A percentile compares a stretch with the other conserved stretches of the same genome.
Conservation (phyloP, 2,797 vertebrate genomes). For the Setipinna tenuifilis region DNA sequence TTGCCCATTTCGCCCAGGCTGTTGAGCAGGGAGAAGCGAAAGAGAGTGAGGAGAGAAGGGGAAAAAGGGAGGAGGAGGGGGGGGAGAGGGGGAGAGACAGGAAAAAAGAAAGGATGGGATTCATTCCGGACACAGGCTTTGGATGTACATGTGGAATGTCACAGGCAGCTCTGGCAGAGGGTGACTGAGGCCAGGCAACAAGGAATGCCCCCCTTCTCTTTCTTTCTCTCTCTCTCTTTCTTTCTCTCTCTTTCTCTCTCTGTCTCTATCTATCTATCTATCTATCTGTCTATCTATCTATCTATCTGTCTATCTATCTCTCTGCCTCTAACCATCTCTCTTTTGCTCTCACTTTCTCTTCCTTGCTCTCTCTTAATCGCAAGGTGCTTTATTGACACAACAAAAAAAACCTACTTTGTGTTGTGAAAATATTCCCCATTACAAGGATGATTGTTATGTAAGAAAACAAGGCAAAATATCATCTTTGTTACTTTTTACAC, state of each 20-base stretch:
- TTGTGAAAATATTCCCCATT: too few relatives aligned
- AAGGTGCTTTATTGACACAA: too few relatives aligned
- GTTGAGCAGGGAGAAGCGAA: too few relatives aligned
- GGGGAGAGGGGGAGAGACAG: neutral
- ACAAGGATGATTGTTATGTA: too few relatives aligned
- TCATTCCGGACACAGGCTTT: constrained; percentile 45
- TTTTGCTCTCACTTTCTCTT: too few relatives aligned
- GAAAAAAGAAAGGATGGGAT: constrained; percentile 29
- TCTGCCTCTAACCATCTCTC: neutral
- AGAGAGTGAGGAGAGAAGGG: neutral
- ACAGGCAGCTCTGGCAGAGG: constrained; percentile 36
- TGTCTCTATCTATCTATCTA: neutral
- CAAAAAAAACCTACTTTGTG: too few relatives aligned
- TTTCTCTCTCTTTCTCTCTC: neutral
- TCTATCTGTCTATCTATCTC: neutral
- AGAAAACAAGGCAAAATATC: too few relatives aligned
- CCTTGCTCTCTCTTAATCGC: too few relatives aligned
- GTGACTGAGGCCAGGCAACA: constrained; percentile 21
- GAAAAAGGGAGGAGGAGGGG: neutral
- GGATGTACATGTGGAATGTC: constrained; percentile 55
- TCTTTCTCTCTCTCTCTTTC: neutral
- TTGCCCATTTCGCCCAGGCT: neutral
- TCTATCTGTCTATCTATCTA: neutral
- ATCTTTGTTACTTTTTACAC: too few relatives aligned
- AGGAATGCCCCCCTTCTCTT: constrained; percentile 21